Base-by-base conservation (phyloP, 2,797 vertebrate species). In the Sternarchorhynchus goeldii region DNA sequence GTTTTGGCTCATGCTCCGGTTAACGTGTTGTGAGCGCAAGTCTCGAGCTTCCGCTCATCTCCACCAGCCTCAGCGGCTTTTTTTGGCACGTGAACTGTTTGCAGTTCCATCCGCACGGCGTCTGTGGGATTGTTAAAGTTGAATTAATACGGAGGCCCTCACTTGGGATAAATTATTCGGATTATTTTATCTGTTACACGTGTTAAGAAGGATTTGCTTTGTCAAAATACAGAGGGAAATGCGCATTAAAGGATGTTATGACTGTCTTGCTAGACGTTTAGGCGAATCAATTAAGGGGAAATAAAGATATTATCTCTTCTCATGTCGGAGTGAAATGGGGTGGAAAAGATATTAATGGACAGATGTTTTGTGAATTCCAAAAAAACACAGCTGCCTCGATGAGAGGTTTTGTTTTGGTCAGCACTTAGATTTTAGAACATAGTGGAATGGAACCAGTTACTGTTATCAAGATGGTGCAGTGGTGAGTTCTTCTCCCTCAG, bases 241-340 rank as follows among this genome's bases (percentile, higher is more conserved):
- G 58, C 72, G 14, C 39, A 70, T 77, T 70, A 71, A 55, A 63
- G 67, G 31, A 76, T 67, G 73, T 69, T 76, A 73, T 68, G 74
- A 63, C 64, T 74, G 81, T 21, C 36, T 66, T 6, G 20, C 34
- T n/a, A 59, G 41, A 81, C 58, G 64, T 73, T 77, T 32, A 81
- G 72, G 81, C 67, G 39, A 75, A 81, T 78, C 66, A 75, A 76
- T 81, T 79, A 55, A 18, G 7, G 31, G 31, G 72, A 50, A n/a
- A 71, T 67, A 25, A 55, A 75, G 41, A 62, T 50, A 62, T 50
- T 60, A 72, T 72, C 63, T 65, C 14, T 21, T 75, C 80, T 75
- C 18, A 59, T 73, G 65, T 50, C 7, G 5, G 25, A 32, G 32
- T 41, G 60, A 65, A 71, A 71, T n/a, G 45, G 45, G 29, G 29